Conservation (phyloP, 2,113 vertebrate genomes). For the Microcebus jonahi region DNA sequence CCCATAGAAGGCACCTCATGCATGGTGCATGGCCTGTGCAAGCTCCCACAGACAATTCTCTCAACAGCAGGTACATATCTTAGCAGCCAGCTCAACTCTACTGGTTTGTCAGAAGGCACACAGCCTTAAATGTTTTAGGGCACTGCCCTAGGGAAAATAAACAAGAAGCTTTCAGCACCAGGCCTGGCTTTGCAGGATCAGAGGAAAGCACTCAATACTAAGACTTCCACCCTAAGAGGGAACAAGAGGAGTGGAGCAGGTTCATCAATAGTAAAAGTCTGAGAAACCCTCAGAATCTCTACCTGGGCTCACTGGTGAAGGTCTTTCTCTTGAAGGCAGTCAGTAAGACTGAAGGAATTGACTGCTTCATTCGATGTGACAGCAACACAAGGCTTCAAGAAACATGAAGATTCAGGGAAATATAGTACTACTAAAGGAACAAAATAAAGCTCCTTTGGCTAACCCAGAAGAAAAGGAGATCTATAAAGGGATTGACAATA, state of each 20-base stretch:
- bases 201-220: background rate
- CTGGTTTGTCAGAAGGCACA: background rate
- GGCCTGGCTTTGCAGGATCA: background rate
- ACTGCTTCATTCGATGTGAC: background rate
- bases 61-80: background rate
- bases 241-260: background rate
- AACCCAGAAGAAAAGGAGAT: background rate
- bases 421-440: background rate
- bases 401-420: background rate
- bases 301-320: background rate
- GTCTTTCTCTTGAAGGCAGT: background rate
- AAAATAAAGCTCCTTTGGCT: background rate
- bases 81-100: background rate
- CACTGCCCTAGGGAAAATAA: background rate
- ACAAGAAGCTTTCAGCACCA: background rate
- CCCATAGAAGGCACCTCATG: fast-evolving
- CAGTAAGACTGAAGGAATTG: background rate
- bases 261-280: background rate
- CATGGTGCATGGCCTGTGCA: background rate
- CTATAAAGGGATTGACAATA: background rate
- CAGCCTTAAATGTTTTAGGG: background rate
- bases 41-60: background rate
- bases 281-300: background rate
- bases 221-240: background rate
- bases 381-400: background rate